phyloP scores from a whole-genome alignment of 1,140 invertebrate genomes.

The Yoshiicerus persimilis region DNA sequence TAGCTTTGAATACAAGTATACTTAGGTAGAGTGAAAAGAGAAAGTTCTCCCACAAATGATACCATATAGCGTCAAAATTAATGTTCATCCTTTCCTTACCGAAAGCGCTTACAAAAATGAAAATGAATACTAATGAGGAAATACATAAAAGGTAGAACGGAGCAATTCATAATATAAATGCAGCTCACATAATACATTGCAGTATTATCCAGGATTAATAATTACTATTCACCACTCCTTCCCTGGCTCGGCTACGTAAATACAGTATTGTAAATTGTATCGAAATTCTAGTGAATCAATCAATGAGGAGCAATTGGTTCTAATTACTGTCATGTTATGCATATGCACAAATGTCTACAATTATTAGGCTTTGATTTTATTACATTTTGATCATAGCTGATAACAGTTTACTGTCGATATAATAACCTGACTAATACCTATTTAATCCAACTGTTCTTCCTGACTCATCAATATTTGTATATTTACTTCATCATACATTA shows the following conservation, averaged over 20 bases:
- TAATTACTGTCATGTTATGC: too few species aligned
- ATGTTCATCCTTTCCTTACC: background rate
- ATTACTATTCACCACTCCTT: background rate
- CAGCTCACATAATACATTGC: background rate
- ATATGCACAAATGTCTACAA: too few species aligned
- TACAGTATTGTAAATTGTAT: background rate
- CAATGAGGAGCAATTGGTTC: too few species aligned
- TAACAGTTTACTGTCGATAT: too few species aligned
- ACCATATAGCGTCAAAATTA: background rate
- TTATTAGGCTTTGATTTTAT: too few species aligned
- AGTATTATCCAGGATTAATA: background rate
- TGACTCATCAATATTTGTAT: background rate
- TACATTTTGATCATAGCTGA: too few species aligned
- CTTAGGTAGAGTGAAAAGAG: background rate
- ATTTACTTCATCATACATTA: background rate
- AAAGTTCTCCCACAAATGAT: background rate
- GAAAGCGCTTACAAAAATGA: constrained; percentile 9
- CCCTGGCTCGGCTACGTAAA: background rate
- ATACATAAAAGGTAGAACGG: background rate
- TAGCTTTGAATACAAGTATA: background rate
- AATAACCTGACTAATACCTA: background rate
- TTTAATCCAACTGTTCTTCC: background rate
- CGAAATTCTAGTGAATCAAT: background rate
- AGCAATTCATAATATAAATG: background rate
- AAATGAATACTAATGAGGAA: background rate